Percentiles rank a stretch among this genome's conserved stretches.
Conservation (phyloP, 2,888 invertebrate species). For the Phortica okadai region DNA sequence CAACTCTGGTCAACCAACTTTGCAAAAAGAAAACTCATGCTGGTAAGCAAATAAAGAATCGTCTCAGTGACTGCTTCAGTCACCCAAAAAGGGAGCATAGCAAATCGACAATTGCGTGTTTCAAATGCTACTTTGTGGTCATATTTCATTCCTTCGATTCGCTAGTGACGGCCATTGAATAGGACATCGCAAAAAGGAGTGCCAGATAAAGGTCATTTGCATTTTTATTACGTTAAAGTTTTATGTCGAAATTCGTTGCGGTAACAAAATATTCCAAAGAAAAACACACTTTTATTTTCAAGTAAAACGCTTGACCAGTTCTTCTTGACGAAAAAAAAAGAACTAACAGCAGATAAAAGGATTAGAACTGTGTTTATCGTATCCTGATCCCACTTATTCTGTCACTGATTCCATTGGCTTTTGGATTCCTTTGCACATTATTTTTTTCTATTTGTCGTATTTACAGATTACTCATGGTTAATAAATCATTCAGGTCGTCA, state of each 20-base stretch:
- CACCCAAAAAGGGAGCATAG: background rate
- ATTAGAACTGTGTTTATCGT: background rate
- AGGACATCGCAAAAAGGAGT: slow-evolving; percentile 7
- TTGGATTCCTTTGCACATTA: slow-evolving; percentile 35
- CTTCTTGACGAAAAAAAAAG: background rate
- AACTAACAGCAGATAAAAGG: background rate
- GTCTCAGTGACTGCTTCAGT: slow-evolving; percentile 20
- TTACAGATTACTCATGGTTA: slow-evolving; percentile 75
- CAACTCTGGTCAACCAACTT: slow-evolving; percentile 20
- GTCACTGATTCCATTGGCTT: background rate
- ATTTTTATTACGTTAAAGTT: slow-evolving; percentile 60
- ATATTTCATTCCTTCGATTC: slow-evolving; percentile 59
- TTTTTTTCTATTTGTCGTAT: slow-evolving; percentile 39
- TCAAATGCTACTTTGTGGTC: slow-evolving; percentile 64
- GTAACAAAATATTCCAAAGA: slow-evolving; percentile 65
- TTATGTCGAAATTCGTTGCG: slow-evolving; percentile 59
- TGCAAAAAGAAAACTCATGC: background rate
- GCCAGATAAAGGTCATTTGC: slow-evolving; percentile 53
- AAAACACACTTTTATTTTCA: slow-evolving; percentile 41
- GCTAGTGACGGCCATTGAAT: background rate
- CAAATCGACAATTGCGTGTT: slow-evolving; percentile 34
- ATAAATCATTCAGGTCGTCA: slow-evolving; percentile 76
- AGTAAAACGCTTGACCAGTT: slow-evolving; percentile 18
- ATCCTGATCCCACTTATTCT: slow-evolving; percentile 9
- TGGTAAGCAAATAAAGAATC: slow-evolving; percentile 28